phyloP scores from a whole-genome alignment of 2,113 vertebrate genomes.

The Ptilonorhynchus violaceus region DNA sequence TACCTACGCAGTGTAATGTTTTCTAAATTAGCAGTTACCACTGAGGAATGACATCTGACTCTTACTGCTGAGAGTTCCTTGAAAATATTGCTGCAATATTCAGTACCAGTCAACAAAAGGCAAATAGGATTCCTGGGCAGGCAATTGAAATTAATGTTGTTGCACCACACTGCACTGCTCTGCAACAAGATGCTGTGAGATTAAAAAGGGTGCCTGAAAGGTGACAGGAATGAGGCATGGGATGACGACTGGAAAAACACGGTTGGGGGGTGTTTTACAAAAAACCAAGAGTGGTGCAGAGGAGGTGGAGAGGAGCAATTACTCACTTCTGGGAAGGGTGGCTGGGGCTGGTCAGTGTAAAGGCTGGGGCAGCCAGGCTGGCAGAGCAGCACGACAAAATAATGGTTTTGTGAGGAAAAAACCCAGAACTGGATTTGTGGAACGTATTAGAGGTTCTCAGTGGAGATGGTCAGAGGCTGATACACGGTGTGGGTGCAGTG shows the following conservation, averaged over 20 bases:
- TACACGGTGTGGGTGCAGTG: background rate
- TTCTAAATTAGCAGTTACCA: background rate
- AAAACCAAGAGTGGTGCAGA: background rate
- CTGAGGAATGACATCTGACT: background rate
- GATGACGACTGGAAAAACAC: background rate
- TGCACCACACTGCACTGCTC: background rate
- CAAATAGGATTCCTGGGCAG: background rate
- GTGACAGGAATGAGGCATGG: background rate
- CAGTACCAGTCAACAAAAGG: background rate
- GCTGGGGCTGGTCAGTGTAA: background rate
- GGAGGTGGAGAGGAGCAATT: background rate
- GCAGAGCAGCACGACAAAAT: background rate
- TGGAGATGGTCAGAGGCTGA: accelerated
- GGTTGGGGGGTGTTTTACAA: background rate
- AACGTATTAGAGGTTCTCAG: background rate
- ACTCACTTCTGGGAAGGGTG: background rate
- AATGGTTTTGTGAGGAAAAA: background rate
- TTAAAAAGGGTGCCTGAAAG: background rate
- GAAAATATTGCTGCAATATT: background rate
- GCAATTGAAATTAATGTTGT: background rate
- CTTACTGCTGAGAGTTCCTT: background rate
- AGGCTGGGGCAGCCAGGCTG: background rate
- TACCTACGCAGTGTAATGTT: background rate
- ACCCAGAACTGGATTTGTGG: background rate
- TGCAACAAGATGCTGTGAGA: background rate